Base-by-base conservation (phyloP, 2,888 invertebrate genomes). In the Dryocosmus kuriphilus region DNA sequence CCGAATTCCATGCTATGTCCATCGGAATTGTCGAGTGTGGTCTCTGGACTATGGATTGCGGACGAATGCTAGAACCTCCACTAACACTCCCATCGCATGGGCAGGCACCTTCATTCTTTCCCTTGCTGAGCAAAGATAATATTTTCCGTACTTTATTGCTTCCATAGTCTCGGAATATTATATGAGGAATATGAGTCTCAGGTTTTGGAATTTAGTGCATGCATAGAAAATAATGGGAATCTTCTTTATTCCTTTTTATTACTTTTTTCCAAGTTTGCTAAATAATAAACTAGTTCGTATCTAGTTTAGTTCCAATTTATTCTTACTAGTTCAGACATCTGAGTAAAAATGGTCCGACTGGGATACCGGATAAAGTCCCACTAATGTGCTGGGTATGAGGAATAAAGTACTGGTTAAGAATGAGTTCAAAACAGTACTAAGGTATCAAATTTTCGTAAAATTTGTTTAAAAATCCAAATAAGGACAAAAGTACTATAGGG, bases 1-100 rank as follows among this genome's bases (percentile, higher is more conserved):
- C 51, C 71, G 35, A 74, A 74, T 74, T 74, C 60, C 38, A 60
- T 57, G 74, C 24, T 24, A 74, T 74, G 74, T 57, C 74, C 74
- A 60, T 74, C n/a, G 35, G 60, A 74, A 74, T 60, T 30, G 62
- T 30, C 27, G 62, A 61, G 24, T 61, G 24, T 61, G 62, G 30
- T 61, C 30, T 61, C n/a, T 61, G 46, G 46, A 46, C 46, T 46
- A 46, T 46, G 46, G 51, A 51, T 51, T 51, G 51, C 32, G 32
- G 24, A 71, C 51, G 41, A 51, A 51, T 27, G 27, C 51, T 71
- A n/a, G 27, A 30, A 46, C 41, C 41, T 67, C 19, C 67, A 46
- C 27, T 19, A 67, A 38, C 41, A 71, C 41, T 24, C 22, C 30
- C n/a, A 71, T 71, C 51, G 71, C 51, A 46, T 71, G 46, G 51